Percentiles rank a stretch among this genome's conserved stretches.
These are phyloP conservation scores for Muscina levida DNA, from an alignment of 2,888 invertebrate species.

Conservation along the genomic window DNA sequence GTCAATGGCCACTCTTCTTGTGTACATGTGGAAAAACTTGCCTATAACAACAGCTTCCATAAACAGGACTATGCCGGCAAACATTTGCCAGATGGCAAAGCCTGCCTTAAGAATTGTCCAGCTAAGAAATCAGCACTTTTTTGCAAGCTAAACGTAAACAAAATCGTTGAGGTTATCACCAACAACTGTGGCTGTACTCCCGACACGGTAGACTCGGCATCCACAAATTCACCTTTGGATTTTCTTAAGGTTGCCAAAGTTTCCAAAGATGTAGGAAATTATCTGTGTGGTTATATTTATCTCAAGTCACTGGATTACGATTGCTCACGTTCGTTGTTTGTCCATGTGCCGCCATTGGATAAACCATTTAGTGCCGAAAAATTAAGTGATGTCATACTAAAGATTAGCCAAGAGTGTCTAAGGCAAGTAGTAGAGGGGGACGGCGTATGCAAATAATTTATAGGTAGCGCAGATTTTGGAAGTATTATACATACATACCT, in stretches of 20 bases:
- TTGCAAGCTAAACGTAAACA: constrained; percentile 75
- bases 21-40: constrained; percentile 77
- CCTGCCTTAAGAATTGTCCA: constrained; percentile 69
- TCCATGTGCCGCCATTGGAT: constrained; percentile 88
- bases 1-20: constrained; percentile 76
- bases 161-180: constrained; percentile 79
- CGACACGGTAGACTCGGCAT: constrained; percentile 18
- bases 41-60: constrained; percentile 77
- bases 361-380: constrained; percentile 83
- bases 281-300: constrained; percentile 89
- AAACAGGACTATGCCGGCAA: constrained; percentile 76
- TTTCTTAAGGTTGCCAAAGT: constrained; percentile 62
- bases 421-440: constrained; percentile 69
- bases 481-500: too few relatives aligned
- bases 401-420: constrained; percentile 77
- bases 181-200: constrained; percentile 70
- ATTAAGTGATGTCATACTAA: constrained; percentile 81
- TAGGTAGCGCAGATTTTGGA: too few relatives aligned
- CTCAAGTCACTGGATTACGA: constrained; percentile 85
- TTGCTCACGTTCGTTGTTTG: constrained; percentile 83
- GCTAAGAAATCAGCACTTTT: constrained; percentile 67
- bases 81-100: constrained; percentile 69
- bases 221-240: neutral
- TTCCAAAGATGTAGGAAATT: constrained; percentile 81
- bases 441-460: neutral